A percentile compares a stretch with the other conserved stretches of the same genome.
phyloP scores from a whole-genome alignment of 1,140 invertebrate genomes.

The Caligus rogercresseyi region DNA sequence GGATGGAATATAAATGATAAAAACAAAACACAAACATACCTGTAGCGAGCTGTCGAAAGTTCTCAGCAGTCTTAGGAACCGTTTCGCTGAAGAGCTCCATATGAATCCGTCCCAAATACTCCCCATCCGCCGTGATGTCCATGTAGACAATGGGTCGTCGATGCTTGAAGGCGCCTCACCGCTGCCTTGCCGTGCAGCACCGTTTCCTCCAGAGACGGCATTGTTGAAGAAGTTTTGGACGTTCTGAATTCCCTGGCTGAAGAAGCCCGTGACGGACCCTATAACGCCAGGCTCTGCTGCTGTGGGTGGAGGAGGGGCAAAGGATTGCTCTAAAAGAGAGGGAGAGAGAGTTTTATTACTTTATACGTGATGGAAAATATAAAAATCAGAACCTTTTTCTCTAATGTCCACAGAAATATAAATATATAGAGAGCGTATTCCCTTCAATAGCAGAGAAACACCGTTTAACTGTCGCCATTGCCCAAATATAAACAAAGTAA shows the following conservation, averaged over 20 bases:
- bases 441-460: too few relatives aligned
- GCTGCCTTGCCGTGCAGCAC: neutral
- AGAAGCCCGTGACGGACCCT: neutral
- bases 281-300: neutral
- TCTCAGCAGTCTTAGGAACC: slow-evolving; percentile 32
- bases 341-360: too few relatives aligned
- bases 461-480: too few relatives aligned
- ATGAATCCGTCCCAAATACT: slow-evolving; percentile 19
- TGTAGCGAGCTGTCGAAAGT: slow-evolving; percentile 29
- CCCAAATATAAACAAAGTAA: too few relatives aligned
- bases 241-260: neutral
- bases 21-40: neutral
- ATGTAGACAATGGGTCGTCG: slow-evolving; percentile 12
- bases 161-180: neutral
- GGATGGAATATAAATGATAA: neutral
- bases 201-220: neutral
- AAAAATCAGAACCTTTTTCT: too few relatives aligned
- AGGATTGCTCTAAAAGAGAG: neutral
- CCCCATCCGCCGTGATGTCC: slow-evolving; percentile 12
- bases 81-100: slow-evolving; percentile 30
- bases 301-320: neutral
- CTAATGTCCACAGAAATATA: too few relatives aligned
- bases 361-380: too few relatives aligned
- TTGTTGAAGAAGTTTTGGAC: neutral
- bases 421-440: too few relatives aligned